Evolutionary conservation across 2,113 vertebrate species (phyloP), one percentile per base, ranked within the genome.

Genomic region (Cynopterus brachyotis): DNA sequence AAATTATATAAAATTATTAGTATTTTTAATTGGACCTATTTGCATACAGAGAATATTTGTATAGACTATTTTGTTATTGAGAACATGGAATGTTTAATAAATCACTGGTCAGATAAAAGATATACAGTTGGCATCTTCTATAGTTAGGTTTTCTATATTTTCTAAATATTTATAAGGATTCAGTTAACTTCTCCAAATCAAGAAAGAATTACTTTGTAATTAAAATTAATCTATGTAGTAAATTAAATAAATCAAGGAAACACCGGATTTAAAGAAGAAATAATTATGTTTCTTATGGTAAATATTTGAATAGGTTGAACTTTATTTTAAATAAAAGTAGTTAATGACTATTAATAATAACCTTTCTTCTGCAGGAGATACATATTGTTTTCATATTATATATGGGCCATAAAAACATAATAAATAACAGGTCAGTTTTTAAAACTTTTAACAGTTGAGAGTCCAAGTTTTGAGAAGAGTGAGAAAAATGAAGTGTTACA

Each of bases 21-120:
- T 60, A 10, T 50, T 85, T 93, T 20, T 85, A 28, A 57, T 40
- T 85, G 30, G 19, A 75, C 26, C 30, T 70, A 50, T 50, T 50
- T 16, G 97, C 60, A 85, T 95, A 95, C 24, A 90, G 72, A 88
- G 47, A 89, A 93, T 98, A 97, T 98, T 75, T 59, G n/a, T n/a
- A 67, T 30, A 40, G 0, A 16, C 0, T 89, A 9, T 81, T 97
- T 97, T 91, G 76, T 89, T 96, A 80, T 80, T 85, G 45, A 13
- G 30, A n/a, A 24, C n/a, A 90, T 83, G 55, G 24, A 8, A 94
- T 95, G 96, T 84, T 88, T 97, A 97, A 96, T 94, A 86, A 98
- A 91, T 96, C 37, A 57, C 9, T 96, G 78, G 90, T 64, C 94
- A 84, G 87, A 91, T 91, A 80, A 60, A 95, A 28, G 37, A 75